A percentile compares a stretch with the other conserved stretches of the same genome.
phyloP scores from a whole-genome alignment of 2,113 vertebrate genomes.

The Probosciger aterrimus region DNA sequence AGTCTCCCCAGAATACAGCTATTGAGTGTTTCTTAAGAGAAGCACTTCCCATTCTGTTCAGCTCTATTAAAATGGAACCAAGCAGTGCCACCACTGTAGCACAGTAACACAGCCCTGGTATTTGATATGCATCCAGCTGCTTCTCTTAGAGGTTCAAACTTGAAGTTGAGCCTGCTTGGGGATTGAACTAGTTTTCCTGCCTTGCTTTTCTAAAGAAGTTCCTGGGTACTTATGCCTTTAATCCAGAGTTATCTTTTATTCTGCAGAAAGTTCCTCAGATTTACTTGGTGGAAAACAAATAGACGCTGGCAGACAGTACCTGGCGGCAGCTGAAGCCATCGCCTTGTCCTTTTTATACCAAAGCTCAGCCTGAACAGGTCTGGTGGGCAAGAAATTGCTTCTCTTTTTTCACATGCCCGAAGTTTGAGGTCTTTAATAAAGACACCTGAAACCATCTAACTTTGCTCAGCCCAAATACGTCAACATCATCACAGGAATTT shows the following conservation, averaged over 20 bases:
- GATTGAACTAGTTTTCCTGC: background rate
- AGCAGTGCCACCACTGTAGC: background rate
- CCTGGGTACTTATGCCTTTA: background rate
- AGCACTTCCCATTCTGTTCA: background rate
- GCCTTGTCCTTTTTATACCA: background rate
- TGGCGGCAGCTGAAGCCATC: background rate
- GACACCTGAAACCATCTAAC: background rate
- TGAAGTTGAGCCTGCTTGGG: background rate
- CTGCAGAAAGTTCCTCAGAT: background rate
- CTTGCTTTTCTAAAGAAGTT: background rate
- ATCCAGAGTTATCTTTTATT: background rate
- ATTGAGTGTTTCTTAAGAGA: background rate
- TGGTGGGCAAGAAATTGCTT: background rate
- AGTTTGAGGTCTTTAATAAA: background rate
- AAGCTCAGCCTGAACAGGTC: background rate
- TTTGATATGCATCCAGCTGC: background rate
- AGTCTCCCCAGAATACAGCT: background rate
- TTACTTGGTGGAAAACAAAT: background rate
- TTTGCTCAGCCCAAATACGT: background rate
- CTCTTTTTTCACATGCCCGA: background rate
- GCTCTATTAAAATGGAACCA: background rate
- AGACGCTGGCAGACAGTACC: background rate
- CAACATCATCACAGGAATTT: background rate
- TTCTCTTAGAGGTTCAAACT: background rate
- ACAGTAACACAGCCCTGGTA: background rate